A percentile compares a stretch with the other conserved stretches of the same genome.
Evolutionary conservation across 1,140 invertebrate genomes (phyloP).

Genomic region (Pissodes strobi): DNA sequence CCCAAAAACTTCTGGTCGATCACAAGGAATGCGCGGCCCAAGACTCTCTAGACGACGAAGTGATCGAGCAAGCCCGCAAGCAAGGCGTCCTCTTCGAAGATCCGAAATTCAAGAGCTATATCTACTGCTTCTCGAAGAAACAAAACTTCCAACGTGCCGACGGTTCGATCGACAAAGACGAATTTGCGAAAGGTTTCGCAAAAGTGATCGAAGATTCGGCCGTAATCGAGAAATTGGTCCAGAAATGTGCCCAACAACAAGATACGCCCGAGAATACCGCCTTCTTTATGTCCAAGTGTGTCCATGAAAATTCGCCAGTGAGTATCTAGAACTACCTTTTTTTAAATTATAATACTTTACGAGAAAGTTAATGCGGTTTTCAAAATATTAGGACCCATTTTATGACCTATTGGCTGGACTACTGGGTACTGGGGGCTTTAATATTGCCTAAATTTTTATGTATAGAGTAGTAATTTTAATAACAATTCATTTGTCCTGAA

Average conservation of each 20-base stretch:
- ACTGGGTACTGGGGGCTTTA: too few species aligned
- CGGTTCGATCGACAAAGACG: constrained; percentile 22
- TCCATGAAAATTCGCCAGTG: constrained; percentile 22
- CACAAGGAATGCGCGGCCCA: constrained; percentile 21
- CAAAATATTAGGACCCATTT: too few species aligned
- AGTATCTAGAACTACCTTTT: constrained; percentile 1
- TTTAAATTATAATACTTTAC: neutral
- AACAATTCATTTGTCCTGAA: too few species aligned
- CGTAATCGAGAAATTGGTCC: constrained; percentile 8
- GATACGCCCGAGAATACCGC: constrained; percentile 29
- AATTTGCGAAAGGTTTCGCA: neutral
- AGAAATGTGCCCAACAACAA: constrained; percentile 19
- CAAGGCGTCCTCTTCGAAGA: constrained; percentile 35
- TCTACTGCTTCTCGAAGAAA: constrained; percentile 24
- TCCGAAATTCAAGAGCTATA: constrained; percentile 24
- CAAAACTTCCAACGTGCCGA: constrained; percentile 21
- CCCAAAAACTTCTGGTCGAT: constrained; percentile 13
- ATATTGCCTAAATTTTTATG: too few species aligned
- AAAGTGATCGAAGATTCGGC: constrained; percentile 1
- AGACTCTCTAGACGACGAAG: neutral
- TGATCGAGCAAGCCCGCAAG: constrained; percentile 13
- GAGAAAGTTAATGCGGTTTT: too few species aligned
- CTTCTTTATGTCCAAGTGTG: constrained; percentile 18
- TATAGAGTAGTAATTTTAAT: too few species aligned
- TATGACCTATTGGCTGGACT: too few species aligned